These are phyloP conservation scores for Cheirogaleus major DNA, from an alignment of 2,797 vertebrate genomes.

Conservation along the genomic window DNA sequence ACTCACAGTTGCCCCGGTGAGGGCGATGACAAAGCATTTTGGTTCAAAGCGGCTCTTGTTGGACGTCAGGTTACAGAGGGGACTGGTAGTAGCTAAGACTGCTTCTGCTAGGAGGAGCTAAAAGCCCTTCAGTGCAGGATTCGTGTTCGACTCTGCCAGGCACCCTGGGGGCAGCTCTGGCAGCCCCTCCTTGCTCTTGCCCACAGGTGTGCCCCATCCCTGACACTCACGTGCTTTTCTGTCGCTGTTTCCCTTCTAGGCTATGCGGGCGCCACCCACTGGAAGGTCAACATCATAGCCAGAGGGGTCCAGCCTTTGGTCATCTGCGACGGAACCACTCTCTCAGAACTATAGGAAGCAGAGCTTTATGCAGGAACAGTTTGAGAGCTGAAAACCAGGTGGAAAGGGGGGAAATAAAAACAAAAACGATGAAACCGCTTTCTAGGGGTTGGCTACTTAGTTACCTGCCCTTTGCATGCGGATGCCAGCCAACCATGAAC, in stretches of 20 bases:
- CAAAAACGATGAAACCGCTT: conserved; percentile 52
- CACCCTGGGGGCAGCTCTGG: background rate
- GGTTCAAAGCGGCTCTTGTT: background rate
- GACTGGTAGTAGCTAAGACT: background rate
- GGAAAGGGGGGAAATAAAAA: conserved; percentile 62
- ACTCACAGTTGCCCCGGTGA: background rate
- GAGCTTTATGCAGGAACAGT: conserved; percentile 41
- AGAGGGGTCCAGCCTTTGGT: conserved; percentile 82
- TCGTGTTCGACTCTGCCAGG: background rate
- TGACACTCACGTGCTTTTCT: background rate
- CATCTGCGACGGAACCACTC: conserved; percentile 86
- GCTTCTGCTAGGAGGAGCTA: background rate
- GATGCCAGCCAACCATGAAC: background rate
- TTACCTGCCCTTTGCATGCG: conserved; percentile 74
- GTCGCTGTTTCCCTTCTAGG: conserved; percentile 77
- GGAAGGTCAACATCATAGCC: conserved; percentile 84
- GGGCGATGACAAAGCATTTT: background rate
- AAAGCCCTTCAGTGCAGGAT: background rate
- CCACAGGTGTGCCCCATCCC: background rate
- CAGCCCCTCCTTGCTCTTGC: accelerated
- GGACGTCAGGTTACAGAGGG: background rate
- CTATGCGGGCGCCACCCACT: conserved; percentile 79
- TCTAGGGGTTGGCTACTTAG: conserved; percentile 65
- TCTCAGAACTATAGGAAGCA: conserved; percentile 67
- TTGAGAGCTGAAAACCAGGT: conserved; percentile 63